These are phyloP conservation scores for Eumacrocentrus americanus DNA, from an alignment of 2,888 invertebrate genomes.

Conservation along the genomic window DNA sequence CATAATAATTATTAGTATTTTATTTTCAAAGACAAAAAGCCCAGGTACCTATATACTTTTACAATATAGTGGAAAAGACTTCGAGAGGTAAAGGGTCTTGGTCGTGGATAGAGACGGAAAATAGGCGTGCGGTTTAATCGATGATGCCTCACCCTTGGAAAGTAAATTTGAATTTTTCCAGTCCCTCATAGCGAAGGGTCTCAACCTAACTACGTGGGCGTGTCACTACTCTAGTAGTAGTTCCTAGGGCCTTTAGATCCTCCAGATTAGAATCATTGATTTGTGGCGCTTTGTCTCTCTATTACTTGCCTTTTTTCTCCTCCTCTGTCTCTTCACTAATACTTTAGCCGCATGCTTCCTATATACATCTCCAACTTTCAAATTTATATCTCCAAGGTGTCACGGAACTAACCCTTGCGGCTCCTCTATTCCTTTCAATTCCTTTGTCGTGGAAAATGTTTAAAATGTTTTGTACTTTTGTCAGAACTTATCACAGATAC, in stretches of 20 bases:
- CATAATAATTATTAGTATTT: slow-evolving; percentile 29
- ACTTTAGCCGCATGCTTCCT: background rate
- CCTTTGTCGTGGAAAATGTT: background rate
- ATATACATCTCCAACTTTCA: too few species aligned
- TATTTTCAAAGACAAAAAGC: background rate
- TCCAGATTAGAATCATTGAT: slow-evolving; percentile 35
- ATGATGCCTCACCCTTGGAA: slow-evolving; percentile 38
- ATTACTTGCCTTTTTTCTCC: slow-evolving; percentile 20
- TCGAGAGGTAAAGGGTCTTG: background rate
- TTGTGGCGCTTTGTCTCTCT: slow-evolving; percentile 37
- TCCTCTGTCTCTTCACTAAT: background rate
- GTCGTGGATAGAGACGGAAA: slow-evolving; percentile 14
- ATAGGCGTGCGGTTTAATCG: slow-evolving; percentile 42
- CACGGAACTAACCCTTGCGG: slow-evolving; percentile 8
- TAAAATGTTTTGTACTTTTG: background rate
- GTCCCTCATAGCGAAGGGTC: background rate
- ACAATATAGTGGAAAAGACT: background rate
- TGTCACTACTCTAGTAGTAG: slow-evolving; percentile 26
- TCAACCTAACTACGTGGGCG: slow-evolving; percentile 30
- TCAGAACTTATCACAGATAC: background rate
- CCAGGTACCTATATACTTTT: too few species aligned
- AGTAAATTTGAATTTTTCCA: slow-evolving; percentile 31
- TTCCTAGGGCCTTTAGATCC: slow-evolving; percentile 19
- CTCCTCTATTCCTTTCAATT: slow-evolving; percentile 3
- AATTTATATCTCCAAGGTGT: slow-evolving; percentile 23